Evolutionary conservation across 2,888 invertebrate genomes (phyloP).

Genomic region (Cataglyphis albicans): DNA sequence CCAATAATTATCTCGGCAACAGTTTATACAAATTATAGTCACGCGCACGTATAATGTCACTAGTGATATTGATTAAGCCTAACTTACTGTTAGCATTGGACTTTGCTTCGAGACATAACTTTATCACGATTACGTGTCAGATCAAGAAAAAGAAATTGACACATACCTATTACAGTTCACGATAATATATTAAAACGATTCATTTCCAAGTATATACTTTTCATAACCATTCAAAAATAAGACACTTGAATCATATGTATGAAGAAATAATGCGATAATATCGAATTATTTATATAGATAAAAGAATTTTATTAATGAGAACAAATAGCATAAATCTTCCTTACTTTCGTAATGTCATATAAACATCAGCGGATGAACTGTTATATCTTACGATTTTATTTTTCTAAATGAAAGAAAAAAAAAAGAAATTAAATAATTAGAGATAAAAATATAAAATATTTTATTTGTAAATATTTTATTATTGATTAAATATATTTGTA

Average conservation of each 20-base stretch:
- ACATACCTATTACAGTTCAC: not conserved
- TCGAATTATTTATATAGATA: constrained; percentile 63
- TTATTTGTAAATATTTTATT: not conserved
- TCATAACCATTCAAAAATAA: not conserved
- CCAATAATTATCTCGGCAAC: constrained; percentile 27
- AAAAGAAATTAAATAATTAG: not conserved
- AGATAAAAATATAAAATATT: not conserved
- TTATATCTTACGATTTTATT: not conserved
- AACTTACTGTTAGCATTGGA: not conserved
- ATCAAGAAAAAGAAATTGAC: not conserved
- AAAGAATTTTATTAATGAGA: constrained; percentile 56
- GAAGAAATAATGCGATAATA: constrained; percentile 64
- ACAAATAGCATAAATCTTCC: constrained; percentile 70
- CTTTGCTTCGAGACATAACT: constrained; percentile 3
- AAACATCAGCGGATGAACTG: not conserved
- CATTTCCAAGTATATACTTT: not conserved
- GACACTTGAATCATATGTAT: constrained; percentile 55
- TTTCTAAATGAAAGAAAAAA: not conserved
- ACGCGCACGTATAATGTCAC: not conserved
- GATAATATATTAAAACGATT: constrained; percentile 16
- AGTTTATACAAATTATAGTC: not conserved
- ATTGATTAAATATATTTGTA: not conserved
- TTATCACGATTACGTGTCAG: constrained; percentile 11
- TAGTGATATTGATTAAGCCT: not conserved
- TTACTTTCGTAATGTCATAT: constrained; percentile 24